Base-by-base conservation (phyloP, 2,797 vertebrate species). In the Arremon brunneinucha region DNA sequence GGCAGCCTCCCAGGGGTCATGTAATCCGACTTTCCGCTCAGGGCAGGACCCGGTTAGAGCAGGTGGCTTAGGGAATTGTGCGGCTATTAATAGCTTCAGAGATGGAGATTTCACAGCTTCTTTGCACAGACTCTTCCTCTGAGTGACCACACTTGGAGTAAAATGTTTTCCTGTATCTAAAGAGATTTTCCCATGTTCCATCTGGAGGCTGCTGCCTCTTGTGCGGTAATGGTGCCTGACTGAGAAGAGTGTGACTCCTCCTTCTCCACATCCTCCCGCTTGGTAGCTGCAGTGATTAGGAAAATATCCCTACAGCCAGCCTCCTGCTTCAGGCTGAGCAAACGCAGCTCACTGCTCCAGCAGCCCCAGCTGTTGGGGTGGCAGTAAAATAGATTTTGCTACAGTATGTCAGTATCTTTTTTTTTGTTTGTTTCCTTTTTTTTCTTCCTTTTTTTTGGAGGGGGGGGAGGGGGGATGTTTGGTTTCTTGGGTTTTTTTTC, bases 361-460 rank as follows among this genome's bases (percentile, higher is more conserved):
- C 78, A 87, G 65, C 34, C 47, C 16, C 4, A 7, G 52, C 44
- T 5, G 0, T 17, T 3, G 0, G 12, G 7, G 5, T 26, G 35
- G 27, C n/a, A 26, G 32, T 43, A 37, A 76, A 41, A 28, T 4
- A 30, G 52, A 23, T 65, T 67, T 70, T 74, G 15, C 44, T 75
- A 6, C 24, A 19, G n/a, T 8, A 28, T 18, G 9, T 41, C 46
- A 34, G 12, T 26, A 6, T n/a, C 8, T 43, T n/a, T n/a, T 30
- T 64, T 57, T 35, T 59, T 57, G 15, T 34, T 22, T 53, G 18
- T 50, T 50, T 28, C 27, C 27, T 18, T 22, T 15, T 22, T 15
- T 41, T 34, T 26, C 26, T 55, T 19, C 13, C 30, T 53, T 53
- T 22, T n/a, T n/a, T n/a, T 32, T 12, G 19, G 5, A 12, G 3